A percentile compares a stretch with the other conserved stretches of the same genome.
Conservation (phyloP, 2,113 vertebrate species). For the Daphoenositta chrysoptera region DNA sequence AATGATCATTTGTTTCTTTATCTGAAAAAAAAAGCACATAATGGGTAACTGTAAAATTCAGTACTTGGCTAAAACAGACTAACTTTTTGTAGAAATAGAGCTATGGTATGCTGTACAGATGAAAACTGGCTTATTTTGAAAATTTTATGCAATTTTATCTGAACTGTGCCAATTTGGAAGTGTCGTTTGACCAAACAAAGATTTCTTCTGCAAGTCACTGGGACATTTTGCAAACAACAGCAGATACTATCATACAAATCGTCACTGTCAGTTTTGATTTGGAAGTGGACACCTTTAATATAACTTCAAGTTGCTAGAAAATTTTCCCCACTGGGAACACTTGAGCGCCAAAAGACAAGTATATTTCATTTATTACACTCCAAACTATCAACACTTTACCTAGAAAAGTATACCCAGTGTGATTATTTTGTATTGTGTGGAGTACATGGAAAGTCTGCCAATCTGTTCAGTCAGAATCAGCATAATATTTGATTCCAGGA, state of each 20-base stretch:
- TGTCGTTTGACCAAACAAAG: not conserved
- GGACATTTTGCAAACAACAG: not conserved
- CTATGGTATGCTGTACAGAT: not conserved
- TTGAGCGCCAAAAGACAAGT: conserved; percentile 5
- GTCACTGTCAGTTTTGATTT: conserved; percentile 1
- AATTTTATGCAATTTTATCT: not conserved
- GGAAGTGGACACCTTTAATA: not conserved
- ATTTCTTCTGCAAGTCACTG: not conserved
- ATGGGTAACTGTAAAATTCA: not conserved
- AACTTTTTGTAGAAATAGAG: not conserved
- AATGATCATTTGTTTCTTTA: not conserved
- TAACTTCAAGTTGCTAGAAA: conserved; percentile 5
- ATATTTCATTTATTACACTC: conserved; percentile 22
- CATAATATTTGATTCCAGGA: not conserved
- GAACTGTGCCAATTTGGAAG: not conserved
- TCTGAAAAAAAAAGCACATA: not conserved
- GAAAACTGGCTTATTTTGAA: not conserved
- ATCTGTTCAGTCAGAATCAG: not conserved
- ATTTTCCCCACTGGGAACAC: not conserved
- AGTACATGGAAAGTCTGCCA: not conserved
- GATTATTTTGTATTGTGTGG: not conserved
- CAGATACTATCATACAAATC: not conserved
- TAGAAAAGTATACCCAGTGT: not conserved
- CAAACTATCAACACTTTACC: not conserved
- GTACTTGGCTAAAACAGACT: not conserved